Conservation (phyloP, 2,113 vertebrate genomes). For the Leptobrachium leishanense region DNA sequence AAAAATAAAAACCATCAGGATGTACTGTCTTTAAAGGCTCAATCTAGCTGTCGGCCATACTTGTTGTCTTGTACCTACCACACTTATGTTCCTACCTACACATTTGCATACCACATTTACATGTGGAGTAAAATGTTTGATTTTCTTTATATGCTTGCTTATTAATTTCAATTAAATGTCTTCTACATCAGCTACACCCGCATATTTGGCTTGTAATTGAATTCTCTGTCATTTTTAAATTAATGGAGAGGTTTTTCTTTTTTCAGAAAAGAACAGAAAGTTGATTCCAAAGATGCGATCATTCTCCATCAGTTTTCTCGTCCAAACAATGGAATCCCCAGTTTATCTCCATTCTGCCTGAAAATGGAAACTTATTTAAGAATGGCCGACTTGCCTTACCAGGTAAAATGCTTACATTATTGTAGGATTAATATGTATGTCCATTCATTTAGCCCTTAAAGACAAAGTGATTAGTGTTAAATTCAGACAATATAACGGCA, state of each 20-base stretch:
- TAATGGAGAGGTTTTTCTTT: slow-evolving; percentile 25
- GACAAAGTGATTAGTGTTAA: too few species aligned
- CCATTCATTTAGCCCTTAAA: too few species aligned
- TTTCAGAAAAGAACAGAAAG: slow-evolving; percentile 89
- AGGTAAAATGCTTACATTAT: slow-evolving; percentile 70
- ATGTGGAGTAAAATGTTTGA: too few species aligned
- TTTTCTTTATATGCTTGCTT: too few species aligned
- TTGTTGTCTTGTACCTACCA: too few species aligned
- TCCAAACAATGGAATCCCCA: slow-evolving; percentile 88
- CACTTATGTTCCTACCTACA: too few species aligned
- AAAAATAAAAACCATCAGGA: too few species aligned
- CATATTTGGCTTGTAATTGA: neutral
- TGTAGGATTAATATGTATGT: neutral
- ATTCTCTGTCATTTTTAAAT: neutral
- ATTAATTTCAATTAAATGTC: too few species aligned
- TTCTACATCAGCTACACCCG: too few species aligned
- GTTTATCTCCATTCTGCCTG: slow-evolving; percentile 94
- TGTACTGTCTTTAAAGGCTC: too few species aligned
- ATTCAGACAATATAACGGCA: neutral
- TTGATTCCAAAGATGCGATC: slow-evolving; percentile 96
- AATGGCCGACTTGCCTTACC: slow-evolving; percentile 96
- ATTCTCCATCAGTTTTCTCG: slow-evolving; percentile 97
- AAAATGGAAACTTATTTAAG: slow-evolving; percentile 97
- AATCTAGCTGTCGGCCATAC: too few species aligned
- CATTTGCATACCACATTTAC: too few species aligned